Base-by-base conservation (phyloP, 2,113 vertebrate species). In the Myotis yumanensis region DNA sequence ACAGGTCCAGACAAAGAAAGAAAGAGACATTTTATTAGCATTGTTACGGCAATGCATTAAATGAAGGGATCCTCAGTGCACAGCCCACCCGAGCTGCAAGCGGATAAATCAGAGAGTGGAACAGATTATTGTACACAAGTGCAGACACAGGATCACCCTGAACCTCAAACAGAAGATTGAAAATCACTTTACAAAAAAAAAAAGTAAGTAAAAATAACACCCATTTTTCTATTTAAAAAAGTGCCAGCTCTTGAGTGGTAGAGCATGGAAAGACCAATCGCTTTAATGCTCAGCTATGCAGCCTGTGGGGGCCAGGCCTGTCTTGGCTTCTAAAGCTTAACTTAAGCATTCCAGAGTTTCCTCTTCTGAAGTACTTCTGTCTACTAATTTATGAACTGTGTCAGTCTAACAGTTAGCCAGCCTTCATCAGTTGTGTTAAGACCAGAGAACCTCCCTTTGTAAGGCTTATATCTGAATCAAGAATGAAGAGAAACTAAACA, bases 11-110 rank as follows among this genome's bases (percentile, higher is more conserved):
- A 89, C 71, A 59, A 40, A 96, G 96, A 98, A 97, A 98, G 97
- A 98, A 98, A 98, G 97, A 97, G 97, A 97, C 95, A 96, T 89
- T 99, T 99, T 98, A 99, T 99, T 99, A 98, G 98, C 98, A 98
- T 97, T 97, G 98, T 98, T 98, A 98, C 96, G 98, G 98, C 98
- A 98, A 98, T 97, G 98, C 98, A 95, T 59, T 97, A 96, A 97
- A 96, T 96, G 97, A 97, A 97, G 98, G 95, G 97, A 96, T 96
- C 98, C 98, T 98, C 97, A 97, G 97, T 98, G 97, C 98, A 97
- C 97, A 98, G 97, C 97, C 98, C 96, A 97, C 98, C 97, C 95
- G 98, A 94, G 97, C 97, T 97, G 96, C 96, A 98, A 98, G 98
- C 96, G 90, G 97, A 95, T 86, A 92, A 96, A 96, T 97, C 97